Conservation (phyloP, 2,797 vertebrate genomes). For the Microctenopoma lineatum region DNA sequence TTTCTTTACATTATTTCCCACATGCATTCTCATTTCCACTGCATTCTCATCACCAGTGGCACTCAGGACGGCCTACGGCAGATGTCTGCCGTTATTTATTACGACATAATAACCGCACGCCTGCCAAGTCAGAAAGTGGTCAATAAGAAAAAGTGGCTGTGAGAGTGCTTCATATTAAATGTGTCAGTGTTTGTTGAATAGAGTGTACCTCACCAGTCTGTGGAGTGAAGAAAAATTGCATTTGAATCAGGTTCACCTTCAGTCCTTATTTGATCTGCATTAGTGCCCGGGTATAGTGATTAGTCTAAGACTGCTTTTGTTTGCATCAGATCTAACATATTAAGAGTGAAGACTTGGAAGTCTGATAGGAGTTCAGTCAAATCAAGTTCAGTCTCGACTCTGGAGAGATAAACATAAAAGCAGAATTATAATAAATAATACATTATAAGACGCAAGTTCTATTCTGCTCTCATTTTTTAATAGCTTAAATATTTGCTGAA, state of each 20-base stretch:
- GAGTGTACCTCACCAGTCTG: conserved; percentile 48
- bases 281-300: conserved; percentile 43
- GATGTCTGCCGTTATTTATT: conserved; percentile 67
- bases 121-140: conserved; percentile 68
- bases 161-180: conserved; percentile 70
- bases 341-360: conserved; percentile 39
- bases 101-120: conserved; percentile 69
- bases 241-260: conserved; percentile 71
- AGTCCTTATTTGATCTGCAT: conserved; percentile 62
- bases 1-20: conserved; percentile 59
- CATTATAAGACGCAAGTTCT: conserved; percentile 29
- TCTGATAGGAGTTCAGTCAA: conserved; percentile 38
- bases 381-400: conserved; percentile 26
- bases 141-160: conserved; percentile 71
- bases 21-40: conserved; percentile 47
- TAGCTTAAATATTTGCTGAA: conserved; percentile 55
- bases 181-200: conserved; percentile 72
- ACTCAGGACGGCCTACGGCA: conserved; percentile 49
- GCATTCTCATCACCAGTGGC: conserved; percentile 52
- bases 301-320: conserved; percentile 58
- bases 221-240: conserved; percentile 59
- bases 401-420: conserved; percentile 46
- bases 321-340: conserved; percentile 42
- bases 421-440: conserved; percentile 42
- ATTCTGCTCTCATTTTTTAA: conserved; percentile 38